Conservation (phyloP, 2,797 vertebrate genomes). For the Silurus aristotelis region DNA sequence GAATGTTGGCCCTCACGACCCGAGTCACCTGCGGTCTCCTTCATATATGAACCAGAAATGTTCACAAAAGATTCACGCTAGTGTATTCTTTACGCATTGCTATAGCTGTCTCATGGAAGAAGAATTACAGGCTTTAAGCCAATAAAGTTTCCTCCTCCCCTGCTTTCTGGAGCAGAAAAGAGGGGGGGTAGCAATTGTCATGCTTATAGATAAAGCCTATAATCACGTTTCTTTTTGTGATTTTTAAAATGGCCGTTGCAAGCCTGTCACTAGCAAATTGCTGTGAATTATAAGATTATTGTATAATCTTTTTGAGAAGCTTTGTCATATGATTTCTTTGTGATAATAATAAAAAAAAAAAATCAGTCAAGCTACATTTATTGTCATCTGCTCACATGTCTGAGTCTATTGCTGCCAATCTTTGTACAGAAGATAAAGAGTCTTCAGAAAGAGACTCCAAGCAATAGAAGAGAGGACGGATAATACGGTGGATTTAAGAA, state of each 20-base stretch:
- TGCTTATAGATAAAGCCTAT: slow-evolving; percentile 64
- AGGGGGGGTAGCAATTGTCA: slow-evolving; percentile 49
- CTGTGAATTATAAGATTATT: slow-evolving; percentile 69
- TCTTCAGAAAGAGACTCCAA: background rate
- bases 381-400: slow-evolving; percentile 34
- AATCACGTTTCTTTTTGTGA: slow-evolving; percentile 71
- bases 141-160: slow-evolving; percentile 61
- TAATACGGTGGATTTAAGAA: background rate
- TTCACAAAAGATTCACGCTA: slow-evolving; percentile 24
- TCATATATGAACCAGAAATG: background rate
- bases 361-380: slow-evolving; percentile 29
- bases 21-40: background rate
- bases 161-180: slow-evolving; percentile 50
- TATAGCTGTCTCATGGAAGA: slow-evolving; percentile 65
- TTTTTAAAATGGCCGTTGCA: slow-evolving; percentile 55
- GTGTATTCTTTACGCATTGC: slow-evolving; percentile 66
- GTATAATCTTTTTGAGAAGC: slow-evolving; percentile 64
- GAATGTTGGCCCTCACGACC: background rate
- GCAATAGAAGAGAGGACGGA: background rate
- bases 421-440: slow-evolving; percentile 24
- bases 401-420: slow-evolving; percentile 22
- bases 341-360: slow-evolving; percentile 19
- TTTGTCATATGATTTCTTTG: slow-evolving; percentile 41
- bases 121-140: slow-evolving; percentile 68
- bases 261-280: slow-evolving; percentile 57